phyloP scores from a whole-genome alignment of 2,888 invertebrate species.

The Patella ulyssiponensis region DNA sequence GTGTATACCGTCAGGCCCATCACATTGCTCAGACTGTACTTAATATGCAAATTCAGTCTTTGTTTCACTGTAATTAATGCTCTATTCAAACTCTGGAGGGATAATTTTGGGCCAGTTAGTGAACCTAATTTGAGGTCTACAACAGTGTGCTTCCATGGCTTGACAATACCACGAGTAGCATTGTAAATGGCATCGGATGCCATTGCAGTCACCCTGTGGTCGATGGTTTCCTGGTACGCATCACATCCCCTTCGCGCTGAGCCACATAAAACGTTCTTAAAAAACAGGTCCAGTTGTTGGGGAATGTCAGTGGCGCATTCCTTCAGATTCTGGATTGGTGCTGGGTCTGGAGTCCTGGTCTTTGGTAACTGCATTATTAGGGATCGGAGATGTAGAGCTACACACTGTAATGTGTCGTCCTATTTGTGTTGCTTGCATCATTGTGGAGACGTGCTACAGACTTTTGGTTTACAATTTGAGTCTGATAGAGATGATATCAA shows the following conservation, averaged over 20 bases:
- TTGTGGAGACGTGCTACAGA: too few species aligned
- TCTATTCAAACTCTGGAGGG: slow-evolving; percentile 27
- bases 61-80: slow-evolving; percentile 29
- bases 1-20: slow-evolving; percentile 18
- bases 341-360: background rate
- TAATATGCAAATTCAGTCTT: slow-evolving; percentile 30
- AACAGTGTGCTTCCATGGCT: slow-evolving; percentile 33
- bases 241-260: too few species aligned
- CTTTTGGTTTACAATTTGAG: too few species aligned
- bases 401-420: too few species aligned
- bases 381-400: too few species aligned
- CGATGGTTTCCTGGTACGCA: background rate
- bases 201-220: background rate
- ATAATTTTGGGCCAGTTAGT: background rate
- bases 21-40: slow-evolving; percentile 9
- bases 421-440: too few species aligned
- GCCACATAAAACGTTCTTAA: too few species aligned
- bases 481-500: background rate
- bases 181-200: slow-evolving; percentile 30
- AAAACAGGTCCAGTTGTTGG: too few species aligned
- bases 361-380: background rate
- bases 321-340: background rate
- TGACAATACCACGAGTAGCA: slow-evolving; percentile 25
- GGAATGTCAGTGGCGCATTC: too few species aligned
- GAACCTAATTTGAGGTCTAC: too few species aligned